Conservation (phyloP, 2,113 vertebrate species). For the Zonotrichia leucophrys region DNA sequence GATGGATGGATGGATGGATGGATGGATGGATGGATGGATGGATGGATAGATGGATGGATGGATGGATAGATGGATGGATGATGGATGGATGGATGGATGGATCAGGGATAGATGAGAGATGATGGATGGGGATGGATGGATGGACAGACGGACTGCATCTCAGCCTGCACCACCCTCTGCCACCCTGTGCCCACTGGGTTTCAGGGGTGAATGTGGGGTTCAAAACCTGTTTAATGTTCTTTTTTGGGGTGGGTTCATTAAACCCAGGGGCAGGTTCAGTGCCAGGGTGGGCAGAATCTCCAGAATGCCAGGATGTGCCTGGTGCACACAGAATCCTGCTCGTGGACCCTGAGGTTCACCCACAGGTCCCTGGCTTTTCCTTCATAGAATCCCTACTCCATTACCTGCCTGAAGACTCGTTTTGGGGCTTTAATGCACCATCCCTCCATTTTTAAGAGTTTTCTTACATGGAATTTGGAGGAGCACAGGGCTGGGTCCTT, state of each 20-base stretch:
- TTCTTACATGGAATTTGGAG: not conserved
- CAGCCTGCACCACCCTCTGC: not conserved
- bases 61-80: too few relatives aligned
- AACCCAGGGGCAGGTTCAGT: not conserved
- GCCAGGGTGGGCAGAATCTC: not conserved
- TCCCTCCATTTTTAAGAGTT: not conserved
- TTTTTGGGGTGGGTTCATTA: not conserved
- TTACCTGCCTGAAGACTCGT: not conserved
- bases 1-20: not conserved
- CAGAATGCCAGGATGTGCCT: not conserved
- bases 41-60: not conserved
- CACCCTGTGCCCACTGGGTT: not conserved
- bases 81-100: not conserved
- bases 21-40: too few relatives aligned
- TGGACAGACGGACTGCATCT: fast-evolving
- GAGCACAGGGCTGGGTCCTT: not conserved
- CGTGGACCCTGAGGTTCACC: too few relatives aligned
- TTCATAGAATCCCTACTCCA: not conserved
- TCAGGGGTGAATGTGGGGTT: not conserved
- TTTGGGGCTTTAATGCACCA: not conserved
- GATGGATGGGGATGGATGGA: too few relatives aligned
- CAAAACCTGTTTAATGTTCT: not conserved
- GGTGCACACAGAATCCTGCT: not conserved
- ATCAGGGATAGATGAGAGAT: too few relatives aligned
- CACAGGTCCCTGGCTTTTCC: not conserved